A percentile compares a stretch with the other conserved stretches of the same genome.
Evolutionary conservation across 1,140 invertebrate species (phyloP).

Genomic region (Teleogryllus occipitalis): DNA sequence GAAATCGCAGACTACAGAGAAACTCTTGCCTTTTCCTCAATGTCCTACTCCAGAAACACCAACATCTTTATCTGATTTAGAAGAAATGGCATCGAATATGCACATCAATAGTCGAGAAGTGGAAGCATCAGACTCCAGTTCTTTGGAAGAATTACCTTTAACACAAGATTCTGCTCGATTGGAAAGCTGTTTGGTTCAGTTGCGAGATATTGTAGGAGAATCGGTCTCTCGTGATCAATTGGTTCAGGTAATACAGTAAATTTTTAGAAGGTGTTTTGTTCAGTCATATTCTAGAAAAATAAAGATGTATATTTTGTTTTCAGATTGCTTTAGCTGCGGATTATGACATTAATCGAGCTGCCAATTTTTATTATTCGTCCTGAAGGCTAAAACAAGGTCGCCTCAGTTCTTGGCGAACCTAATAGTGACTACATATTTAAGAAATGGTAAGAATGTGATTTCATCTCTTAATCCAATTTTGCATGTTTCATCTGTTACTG

Average conservation of each 20-base stretch:
- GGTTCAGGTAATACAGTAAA: constrained; percentile 28
- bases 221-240: constrained; percentile 40
- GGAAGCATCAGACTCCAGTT: constrained; percentile 27
- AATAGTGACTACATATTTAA: not conserved
- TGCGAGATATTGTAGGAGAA: constrained; percentile 46
- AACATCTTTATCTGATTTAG: constrained; percentile 23
- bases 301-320: constrained; percentile 13
- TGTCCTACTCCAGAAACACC: constrained; percentile 22
- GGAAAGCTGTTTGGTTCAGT: constrained; percentile 41
- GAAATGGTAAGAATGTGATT: not conserved
- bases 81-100: constrained; percentile 24
- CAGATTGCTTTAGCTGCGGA: constrained; percentile 47
- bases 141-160: constrained; percentile 29
- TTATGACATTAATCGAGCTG: constrained; percentile 49
- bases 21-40: constrained; percentile 19
- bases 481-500: not conserved
- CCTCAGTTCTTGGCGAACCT: constrained; percentile 12
- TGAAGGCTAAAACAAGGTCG: constrained; percentile 16
- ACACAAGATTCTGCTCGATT: constrained; percentile 34
- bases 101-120: constrained; percentile 19
- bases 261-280: no score
- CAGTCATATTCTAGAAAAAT: no score
- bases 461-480: not conserved
- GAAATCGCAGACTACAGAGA: constrained; percentile 22
- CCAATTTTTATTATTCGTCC: constrained; percentile 43